Evolutionary conservation across 2,888 invertebrate genomes (phyloP).

Genomic region (Calliopum simillimum): DNA sequence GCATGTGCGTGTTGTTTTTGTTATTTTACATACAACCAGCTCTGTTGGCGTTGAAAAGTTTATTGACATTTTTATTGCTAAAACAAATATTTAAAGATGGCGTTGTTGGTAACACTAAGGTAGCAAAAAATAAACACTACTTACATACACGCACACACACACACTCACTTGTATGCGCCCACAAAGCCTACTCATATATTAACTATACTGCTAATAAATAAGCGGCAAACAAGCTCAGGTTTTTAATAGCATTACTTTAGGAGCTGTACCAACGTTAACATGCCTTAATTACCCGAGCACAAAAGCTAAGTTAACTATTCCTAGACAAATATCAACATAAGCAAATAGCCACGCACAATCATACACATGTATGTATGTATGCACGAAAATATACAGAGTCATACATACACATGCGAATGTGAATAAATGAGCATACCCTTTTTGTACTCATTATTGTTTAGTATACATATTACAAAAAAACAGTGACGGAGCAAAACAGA

Average conservation of each 20-base stretch:
- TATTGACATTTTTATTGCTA: constrained; percentile 58
- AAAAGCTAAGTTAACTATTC: constrained; percentile 4
- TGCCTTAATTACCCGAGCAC: constrained; percentile 12
- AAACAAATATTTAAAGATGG: constrained; percentile 52
- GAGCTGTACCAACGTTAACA: constrained; percentile 16
- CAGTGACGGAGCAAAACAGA: too few relatives aligned
- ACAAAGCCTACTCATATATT: neutral
- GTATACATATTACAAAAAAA: too few relatives aligned
- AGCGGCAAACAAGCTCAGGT: constrained; percentile 1
- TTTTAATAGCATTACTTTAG: constrained; percentile 43
- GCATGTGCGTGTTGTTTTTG: neutral
- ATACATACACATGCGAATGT: neutral
- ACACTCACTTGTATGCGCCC: neutral
- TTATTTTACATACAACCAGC: constrained; percentile 25
- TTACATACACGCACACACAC: neutral
- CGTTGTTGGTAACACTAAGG: constrained; percentile 11
- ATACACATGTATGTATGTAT: neutral
- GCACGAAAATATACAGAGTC: neutral
- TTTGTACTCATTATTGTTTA: constrained; percentile 28
- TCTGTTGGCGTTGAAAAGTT: constrained; percentile 44
- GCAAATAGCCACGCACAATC: neutral
- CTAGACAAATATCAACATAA: constrained; percentile 8
- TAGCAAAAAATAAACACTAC: neutral
- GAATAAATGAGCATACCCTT: neutral
- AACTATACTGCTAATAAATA: neutral